Conservation (phyloP, 64 coral and sea anemone genomes). For the Actinia tenebrosa region DNA sequence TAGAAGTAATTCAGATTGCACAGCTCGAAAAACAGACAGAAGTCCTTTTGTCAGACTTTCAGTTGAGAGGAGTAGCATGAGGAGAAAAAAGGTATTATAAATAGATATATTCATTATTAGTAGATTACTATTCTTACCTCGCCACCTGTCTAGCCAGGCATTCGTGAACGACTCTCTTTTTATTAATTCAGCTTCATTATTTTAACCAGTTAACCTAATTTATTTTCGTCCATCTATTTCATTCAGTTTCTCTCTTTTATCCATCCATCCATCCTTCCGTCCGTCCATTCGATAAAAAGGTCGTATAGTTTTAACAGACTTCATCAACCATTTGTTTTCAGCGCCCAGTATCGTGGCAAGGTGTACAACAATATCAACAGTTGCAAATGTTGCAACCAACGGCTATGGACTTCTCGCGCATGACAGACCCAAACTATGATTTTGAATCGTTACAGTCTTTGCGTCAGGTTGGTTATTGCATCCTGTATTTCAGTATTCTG, state of each 20-base stretch:
- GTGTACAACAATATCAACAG: slow-evolving; percentile 75
- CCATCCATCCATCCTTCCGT: too few species aligned
- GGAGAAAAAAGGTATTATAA: slow-evolving; percentile 46
- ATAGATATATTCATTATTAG: too few species aligned
- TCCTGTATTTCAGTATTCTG: not conserved
- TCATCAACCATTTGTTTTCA: slow-evolving; percentile 10
- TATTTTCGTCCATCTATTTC: too few species aligned
- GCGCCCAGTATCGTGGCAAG: slow-evolving; percentile 90
- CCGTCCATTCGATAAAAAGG: too few species aligned
- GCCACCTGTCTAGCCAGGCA: not conserved
- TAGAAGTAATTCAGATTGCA: slow-evolving; percentile 90
- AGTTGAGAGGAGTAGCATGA: slow-evolving; percentile 84
- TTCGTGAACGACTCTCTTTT: too few species aligned
- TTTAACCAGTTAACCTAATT: too few species aligned
- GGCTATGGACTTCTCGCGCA: not conserved
- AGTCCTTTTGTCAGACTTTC: slow-evolving; percentile 83
- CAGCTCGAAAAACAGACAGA: slow-evolving; percentile 74
- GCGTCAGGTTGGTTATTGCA: not conserved
- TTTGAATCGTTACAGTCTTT: not conserved
- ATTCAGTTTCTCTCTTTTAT: too few species aligned
- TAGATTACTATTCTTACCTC: not conserved
- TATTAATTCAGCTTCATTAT: too few species aligned
- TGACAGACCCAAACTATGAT: not conserved
- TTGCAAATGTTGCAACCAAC: not conserved
- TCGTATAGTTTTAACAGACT: not conserved